These are phyloP conservation scores for Erythrocercus mccallii DNA, from an alignment of 2,113 vertebrate species.

Conservation along the genomic window DNA sequence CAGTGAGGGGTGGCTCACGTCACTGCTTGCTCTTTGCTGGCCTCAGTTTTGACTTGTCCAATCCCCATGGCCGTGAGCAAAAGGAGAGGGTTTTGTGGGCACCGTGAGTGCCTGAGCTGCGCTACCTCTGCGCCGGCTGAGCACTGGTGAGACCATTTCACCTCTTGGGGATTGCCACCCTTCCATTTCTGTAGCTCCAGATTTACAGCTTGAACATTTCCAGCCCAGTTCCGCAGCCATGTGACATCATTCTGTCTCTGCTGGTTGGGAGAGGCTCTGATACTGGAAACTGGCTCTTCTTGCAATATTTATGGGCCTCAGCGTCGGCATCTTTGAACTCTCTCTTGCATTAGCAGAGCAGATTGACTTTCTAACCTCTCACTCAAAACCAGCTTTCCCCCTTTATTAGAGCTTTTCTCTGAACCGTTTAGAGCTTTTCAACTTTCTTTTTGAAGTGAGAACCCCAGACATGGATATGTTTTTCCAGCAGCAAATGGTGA, in stretches of 20 bases:
- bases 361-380: constrained; percentile 10
- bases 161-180: rapidly evolving
- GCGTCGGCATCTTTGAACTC: not conserved
- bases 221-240: not conserved
- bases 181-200: not conserved
- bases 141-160: rapidly evolving
- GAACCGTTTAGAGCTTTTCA: constrained; percentile 4
- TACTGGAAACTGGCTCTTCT: not conserved
- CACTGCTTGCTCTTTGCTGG: not conserved
- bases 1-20: not conserved
- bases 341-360: not conserved
- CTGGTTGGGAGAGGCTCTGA: not conserved
- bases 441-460: constrained; percentile 24
- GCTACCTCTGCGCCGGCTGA: not conserved
- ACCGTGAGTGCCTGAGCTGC: not conserved
- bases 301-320: not conserved
- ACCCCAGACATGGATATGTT: not conserved
- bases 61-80: not conserved
- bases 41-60: not conserved
- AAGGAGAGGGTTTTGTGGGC: not conserved
- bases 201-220: not conserved
- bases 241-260: not conserved
- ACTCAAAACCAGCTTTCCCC: not conserved
- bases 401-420: not conserved
- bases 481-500: constrained; percentile 3